Evolutionary conservation across 2,888 invertebrate genomes (phyloP).

Genomic region (Hecatera dysodea): DNA sequence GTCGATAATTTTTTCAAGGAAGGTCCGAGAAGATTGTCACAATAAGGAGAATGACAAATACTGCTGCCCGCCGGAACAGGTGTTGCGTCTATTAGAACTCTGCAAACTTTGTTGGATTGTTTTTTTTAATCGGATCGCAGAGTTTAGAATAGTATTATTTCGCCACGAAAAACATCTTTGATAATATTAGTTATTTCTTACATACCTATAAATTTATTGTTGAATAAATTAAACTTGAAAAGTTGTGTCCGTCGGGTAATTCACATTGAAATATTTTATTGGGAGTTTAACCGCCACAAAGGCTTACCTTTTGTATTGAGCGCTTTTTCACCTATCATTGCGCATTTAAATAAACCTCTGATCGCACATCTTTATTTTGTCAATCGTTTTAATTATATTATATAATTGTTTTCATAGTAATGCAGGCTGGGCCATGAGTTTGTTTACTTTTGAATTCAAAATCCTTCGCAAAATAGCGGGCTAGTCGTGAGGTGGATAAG

Average conservation of each 20-base stretch:
- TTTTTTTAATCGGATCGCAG: background rate
- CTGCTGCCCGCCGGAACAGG: background rate
- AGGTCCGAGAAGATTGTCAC: slow-evolving; percentile 8
- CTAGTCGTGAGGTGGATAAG: no score
- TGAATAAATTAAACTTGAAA: no score
- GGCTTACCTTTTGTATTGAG: background rate
- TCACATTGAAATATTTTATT: background rate
- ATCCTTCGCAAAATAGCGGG: no score
- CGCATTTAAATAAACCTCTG: background rate
- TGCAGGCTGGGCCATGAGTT: no score
- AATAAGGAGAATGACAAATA: background rate
- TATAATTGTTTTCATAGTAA: no score
- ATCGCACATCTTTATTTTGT: background rate
- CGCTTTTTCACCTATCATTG: background rate
- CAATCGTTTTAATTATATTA: no score
- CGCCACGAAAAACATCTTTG: background rate
- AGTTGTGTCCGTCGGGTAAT: background rate
- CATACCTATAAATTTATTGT: background rate
- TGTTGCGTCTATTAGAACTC: background rate
- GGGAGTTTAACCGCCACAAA: background rate
- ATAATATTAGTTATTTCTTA: background rate
- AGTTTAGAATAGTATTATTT: background rate
- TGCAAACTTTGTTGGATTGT: background rate
- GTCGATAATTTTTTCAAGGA: slow-evolving; percentile 4
- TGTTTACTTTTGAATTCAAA: no score